Evolutionary conservation across 2,888 invertebrate genomes (phyloP), one percentile per base, ranked within the genome.

Genomic region (Lordiphosa andalusiaca): DNA sequence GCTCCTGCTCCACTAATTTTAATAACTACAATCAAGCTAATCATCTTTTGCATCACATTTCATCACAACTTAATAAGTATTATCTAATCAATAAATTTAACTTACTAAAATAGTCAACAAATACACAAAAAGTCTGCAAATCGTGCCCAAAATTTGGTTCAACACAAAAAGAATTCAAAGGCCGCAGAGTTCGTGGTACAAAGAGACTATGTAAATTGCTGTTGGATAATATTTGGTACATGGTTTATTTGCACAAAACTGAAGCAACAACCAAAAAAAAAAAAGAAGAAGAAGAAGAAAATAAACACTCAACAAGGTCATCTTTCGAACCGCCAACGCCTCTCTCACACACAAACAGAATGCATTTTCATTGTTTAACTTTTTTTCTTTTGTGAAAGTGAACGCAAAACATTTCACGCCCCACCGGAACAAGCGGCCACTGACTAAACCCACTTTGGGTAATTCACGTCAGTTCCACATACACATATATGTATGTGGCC

Each of bases 311-410:
- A 63, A 63, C 75, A 76, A 78, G 76, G 82, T 82, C 78, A 61
- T 19, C 50, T 40, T n/a, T n/a, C n/a, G n/a, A n/a, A 30, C 12
- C 6, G 39, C 33, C 37, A 39, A 35, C 3, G 9, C 60, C 10
- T 10, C 30, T 19, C 19, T n/a, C n/a, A n/a, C 3, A 19, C 1
- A 7, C 25, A 25, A 7, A 30, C 60, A 82, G 80, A 77, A 77
- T 84, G 84, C 71, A 74, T 53, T 49, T 13, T 57, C 84, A 77
- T 82, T 77, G 77, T 77, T n/a, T n/a, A n/a, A n/a, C 53, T 66
- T 16, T 42, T 33, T 12, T n/a, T n/a, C 19, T 36, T 65, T 33
- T 64, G 82, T 84, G 81, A 77, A 77, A 84, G 84, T 68, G 56
- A 60, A 53, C 67, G 36, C 37, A 36, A 37, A 52, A 77, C 16